Evolutionary conservation across 2,888 invertebrate species (phyloP).

Genomic region (Zygaena filipendulae): DNA sequence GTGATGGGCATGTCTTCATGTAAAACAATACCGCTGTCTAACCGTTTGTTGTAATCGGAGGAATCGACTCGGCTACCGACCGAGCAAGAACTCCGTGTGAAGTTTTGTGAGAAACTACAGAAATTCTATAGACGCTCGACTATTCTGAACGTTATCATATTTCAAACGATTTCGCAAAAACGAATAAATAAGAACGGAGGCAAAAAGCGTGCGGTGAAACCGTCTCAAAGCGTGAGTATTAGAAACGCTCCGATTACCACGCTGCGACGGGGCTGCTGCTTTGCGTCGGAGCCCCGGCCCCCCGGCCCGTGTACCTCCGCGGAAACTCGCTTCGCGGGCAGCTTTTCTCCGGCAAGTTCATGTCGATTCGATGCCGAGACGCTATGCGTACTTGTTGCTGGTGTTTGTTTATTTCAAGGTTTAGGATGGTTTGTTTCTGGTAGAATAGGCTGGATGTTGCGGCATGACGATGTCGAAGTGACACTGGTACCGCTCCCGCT

Average conservation of each 20-base stretch:
- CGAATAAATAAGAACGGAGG: constrained; percentile 63
- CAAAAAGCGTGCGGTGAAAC: constrained; percentile 67
- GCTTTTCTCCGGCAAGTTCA: too few relatives aligned
- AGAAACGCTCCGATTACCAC: constrained; percentile 68
- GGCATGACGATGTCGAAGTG: too few relatives aligned
- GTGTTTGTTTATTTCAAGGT: too few relatives aligned
- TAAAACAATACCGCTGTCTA: constrained; percentile 32
- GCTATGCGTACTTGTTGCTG: too few relatives aligned
- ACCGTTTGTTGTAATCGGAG: constrained; percentile 35
- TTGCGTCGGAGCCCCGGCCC: too few relatives aligned
- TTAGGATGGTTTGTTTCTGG: too few relatives aligned
- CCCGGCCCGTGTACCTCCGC: neutral
- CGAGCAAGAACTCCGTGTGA: constrained; percentile 56
- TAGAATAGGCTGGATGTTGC: too few relatives aligned
- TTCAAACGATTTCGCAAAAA: constrained; percentile 67
- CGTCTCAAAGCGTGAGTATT: constrained; percentile 65
- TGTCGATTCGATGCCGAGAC: too few relatives aligned
- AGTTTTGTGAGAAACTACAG: constrained; percentile 48
- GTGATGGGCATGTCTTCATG: too few relatives aligned
- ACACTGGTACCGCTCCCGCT: constrained; percentile 37
- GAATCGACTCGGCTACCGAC: constrained; percentile 54
- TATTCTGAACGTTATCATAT: constrained; percentile 59
- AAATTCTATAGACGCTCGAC: constrained; percentile 42
- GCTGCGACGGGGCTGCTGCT: constrained; percentile 35
- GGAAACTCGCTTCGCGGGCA: constrained; percentile 1